Conservation (phyloP, 2,888 invertebrate species). For the Candidula unifasciata region DNA sequence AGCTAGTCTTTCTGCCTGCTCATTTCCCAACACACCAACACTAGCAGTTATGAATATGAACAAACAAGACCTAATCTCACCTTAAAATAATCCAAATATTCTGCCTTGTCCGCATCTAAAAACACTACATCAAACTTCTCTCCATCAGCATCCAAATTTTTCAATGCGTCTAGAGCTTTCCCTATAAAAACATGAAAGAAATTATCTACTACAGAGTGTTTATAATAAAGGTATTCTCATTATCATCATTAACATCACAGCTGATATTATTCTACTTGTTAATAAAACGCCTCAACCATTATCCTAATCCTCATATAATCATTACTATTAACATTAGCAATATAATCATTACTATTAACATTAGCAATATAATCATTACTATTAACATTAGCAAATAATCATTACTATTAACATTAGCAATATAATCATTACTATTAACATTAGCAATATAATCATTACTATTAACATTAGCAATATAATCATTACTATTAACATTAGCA, state of each 20-base stretch:
- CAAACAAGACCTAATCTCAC: constrained; percentile 45
- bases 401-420: no score
- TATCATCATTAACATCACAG: neutral
- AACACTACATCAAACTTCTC: constrained; percentile 62
- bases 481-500: no score
- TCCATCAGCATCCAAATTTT: constrained; percentile 56
- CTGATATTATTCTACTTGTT: neutral
- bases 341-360: neutral
- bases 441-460: no score
- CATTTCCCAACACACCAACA: no score
- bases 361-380: no score
- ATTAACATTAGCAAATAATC: no score
- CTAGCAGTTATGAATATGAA: neutral
- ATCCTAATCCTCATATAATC: neutral
- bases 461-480: no score
- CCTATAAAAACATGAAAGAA: constrained; percentile 26
- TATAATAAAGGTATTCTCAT: neutral
- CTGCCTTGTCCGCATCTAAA: constrained; percentile 63
- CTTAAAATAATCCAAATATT: constrained; percentile 61
- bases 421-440: no score
- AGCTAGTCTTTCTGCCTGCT: no score
- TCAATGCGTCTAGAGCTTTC: constrained; percentile 55
- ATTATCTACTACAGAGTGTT: neutral
- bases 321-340: neutral
- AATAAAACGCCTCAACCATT: neutral